phyloP scores from a whole-genome alignment of 2,113 vertebrate species.

The Rhodinocichla rosea region DNA sequence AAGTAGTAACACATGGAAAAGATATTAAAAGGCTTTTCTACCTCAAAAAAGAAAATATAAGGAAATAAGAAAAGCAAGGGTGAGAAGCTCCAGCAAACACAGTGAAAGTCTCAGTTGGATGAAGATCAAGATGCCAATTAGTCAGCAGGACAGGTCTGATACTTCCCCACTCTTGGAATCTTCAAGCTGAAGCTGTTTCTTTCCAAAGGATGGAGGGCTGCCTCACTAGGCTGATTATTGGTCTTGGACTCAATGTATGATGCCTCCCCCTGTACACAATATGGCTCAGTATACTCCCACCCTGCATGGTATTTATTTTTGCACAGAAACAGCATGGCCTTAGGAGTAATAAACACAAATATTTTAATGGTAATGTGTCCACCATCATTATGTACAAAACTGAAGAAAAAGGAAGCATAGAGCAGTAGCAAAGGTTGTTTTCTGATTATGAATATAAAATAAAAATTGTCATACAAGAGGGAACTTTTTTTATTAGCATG shows the following conservation, averaged over 20 bases:
- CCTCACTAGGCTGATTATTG: not conserved
- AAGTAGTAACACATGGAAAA: not conserved
- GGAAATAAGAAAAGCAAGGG: not conserved
- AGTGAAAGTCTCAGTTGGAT: not conserved
- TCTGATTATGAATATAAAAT: not conserved
- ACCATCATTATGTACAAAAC: not conserved
- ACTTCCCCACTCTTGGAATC: not conserved
- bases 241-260: not conserved
- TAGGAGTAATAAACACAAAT: not conserved
- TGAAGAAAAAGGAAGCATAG: not conserved
- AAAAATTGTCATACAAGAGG: not conserved
- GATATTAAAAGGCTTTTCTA: not conserved
- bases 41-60: not conserved
- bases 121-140: not conserved
- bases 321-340: not conserved
- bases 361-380: not conserved
- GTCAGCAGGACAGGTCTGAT: not conserved
- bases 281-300: not conserved
- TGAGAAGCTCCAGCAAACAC: not conserved
- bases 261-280: not conserved
- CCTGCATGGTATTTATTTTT: not conserved
- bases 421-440: not conserved
- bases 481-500: not conserved
- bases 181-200: not conserved
- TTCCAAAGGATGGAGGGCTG: not conserved